A percentile compares a stretch with the other conserved stretches of the same genome.
These are phyloP conservation scores for Rhea pennata DNA, from an alignment of 2,113 vertebrate genomes.

Conservation along the genomic window DNA sequence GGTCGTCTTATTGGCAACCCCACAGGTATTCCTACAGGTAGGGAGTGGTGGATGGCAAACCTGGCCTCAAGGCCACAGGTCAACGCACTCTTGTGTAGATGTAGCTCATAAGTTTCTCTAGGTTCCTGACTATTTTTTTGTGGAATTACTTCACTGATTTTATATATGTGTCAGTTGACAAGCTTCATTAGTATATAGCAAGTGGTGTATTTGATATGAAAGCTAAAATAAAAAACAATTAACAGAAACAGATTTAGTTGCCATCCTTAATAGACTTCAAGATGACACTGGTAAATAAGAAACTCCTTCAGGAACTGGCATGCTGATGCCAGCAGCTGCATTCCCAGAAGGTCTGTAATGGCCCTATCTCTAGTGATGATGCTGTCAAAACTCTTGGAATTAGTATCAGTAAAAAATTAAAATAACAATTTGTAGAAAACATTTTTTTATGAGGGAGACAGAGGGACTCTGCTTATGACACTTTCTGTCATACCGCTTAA, in stretches of 20 bases:
- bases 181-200: background rate
- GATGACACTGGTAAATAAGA: background rate
- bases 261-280: background rate
- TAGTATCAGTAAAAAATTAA: background rate
- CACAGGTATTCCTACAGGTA: background rate
- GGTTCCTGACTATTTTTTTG: background rate
- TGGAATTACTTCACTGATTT: background rate
- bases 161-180: background rate
- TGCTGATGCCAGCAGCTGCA: background rate
- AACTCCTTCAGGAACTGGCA: background rate
- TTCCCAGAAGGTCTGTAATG: background rate
- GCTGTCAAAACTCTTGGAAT: background rate
- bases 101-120: background rate
- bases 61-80: background rate
- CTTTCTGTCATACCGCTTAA: slow-evolving; percentile 22
- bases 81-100: background rate
- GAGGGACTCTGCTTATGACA: background rate
- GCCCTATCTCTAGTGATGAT: background rate
- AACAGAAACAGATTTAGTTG: background rate
- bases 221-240: background rate
- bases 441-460: background rate
- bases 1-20: background rate
- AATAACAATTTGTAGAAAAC: slow-evolving; percentile 1
- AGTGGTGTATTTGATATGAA: background rate
- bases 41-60: background rate